A percentile compares a stretch with the other conserved stretches of the same genome.
These are phyloP conservation scores for Hyposmocoma kahamanoa DNA, from an alignment of 1,140 invertebrate species.

Conservation along the genomic window DNA sequence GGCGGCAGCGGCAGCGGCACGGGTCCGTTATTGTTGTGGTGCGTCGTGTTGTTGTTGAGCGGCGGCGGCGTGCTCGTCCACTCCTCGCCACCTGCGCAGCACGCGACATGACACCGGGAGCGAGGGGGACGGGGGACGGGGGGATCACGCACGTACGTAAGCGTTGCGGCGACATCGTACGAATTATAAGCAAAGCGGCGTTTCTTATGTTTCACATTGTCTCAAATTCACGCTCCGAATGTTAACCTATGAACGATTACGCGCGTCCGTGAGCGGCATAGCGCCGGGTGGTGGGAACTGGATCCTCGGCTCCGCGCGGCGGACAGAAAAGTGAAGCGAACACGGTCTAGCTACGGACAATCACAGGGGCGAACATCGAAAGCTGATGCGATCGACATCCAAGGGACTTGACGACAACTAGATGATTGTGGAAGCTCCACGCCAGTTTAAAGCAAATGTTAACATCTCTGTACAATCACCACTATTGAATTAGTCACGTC, in stretches of 20 bases:
- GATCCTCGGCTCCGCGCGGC: constrained; percentile 45
- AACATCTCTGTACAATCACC: too few relatives aligned
- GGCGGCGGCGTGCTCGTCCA: constrained; percentile 72
- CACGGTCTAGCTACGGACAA: constrained; percentile 52
- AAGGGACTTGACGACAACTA: constrained; percentile 9
- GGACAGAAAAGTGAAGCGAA: constrained; percentile 36
- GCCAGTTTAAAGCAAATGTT: background rate
- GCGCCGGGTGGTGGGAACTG: constrained; percentile 41
- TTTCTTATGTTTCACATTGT: constrained; percentile 26
- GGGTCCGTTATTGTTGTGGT: constrained; percentile 74
- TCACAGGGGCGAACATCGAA: constrained; percentile 22
- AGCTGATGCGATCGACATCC: constrained; percentile 1
- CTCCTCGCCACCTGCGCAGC: constrained; percentile 76
- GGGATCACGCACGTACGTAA: constrained; percentile 48
- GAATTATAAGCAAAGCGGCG: constrained; percentile 38
- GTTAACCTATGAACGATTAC: constrained; percentile 43
- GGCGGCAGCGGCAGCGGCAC: constrained; percentile 57
- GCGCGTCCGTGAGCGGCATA: constrained; percentile 49
- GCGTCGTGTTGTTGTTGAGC: constrained; percentile 75
- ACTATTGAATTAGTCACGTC: too few relatives aligned
- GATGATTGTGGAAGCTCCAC: background rate
- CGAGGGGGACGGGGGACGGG: constrained; percentile 31
- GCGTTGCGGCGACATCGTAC: constrained; percentile 43
- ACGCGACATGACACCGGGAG: constrained; percentile 64
- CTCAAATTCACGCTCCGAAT: constrained; percentile 41